These are phyloP conservation scores for Drosophila paramelanica DNA, from an alignment of 2,888 invertebrate genomes.

Conservation along the genomic window DNA sequence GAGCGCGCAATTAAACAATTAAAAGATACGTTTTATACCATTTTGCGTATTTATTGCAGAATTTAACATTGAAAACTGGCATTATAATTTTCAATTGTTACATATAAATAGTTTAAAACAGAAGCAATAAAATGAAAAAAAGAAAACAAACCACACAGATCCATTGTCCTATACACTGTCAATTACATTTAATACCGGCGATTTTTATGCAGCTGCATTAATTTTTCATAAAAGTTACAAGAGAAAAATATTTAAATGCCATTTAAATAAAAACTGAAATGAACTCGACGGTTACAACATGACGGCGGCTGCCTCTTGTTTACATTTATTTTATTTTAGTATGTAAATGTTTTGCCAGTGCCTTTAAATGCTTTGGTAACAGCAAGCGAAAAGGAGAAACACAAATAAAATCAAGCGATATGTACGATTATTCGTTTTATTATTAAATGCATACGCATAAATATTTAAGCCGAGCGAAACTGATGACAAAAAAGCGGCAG, in stretches of 20 bases:
- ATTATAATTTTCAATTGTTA: background rate
- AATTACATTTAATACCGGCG: slow-evolving; percentile 49
- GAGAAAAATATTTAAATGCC: slow-evolving; percentile 17
- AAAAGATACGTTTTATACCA: slow-evolving; percentile 24
- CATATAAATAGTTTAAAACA: slow-evolving; percentile 17
- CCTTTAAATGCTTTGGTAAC: slow-evolving; percentile 45
- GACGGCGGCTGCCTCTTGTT: slow-evolving; percentile 10
- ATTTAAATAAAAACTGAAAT: slow-evolving; percentile 20
- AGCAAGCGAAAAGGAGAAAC: slow-evolving; percentile 9
- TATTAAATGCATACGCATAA: slow-evolving; percentile 61
- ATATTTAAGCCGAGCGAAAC: slow-evolving; percentile 52
- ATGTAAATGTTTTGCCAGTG: slow-evolving; percentile 10
- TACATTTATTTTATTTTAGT: slow-evolving; percentile 17
- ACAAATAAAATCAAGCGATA: slow-evolving; percentile 7
- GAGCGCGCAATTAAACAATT: slow-evolving; percentile 39
- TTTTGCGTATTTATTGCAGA: slow-evolving; percentile 14
- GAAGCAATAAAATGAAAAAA: background rate
- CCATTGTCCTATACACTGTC: slow-evolving; percentile 32
- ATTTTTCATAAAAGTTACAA: slow-evolving; percentile 18
- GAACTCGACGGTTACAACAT: slow-evolving; percentile 21
- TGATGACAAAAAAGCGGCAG: slow-evolving; percentile 37
- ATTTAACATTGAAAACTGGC: slow-evolving; percentile 4
- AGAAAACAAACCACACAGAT: slow-evolving; percentile 2
- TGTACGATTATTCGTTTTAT: slow-evolving; percentile 39
- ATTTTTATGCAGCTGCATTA: slow-evolving; percentile 31